Conservation (phyloP, 2,888 invertebrate genomes). For the Drosophila fulvimacula region DNA sequence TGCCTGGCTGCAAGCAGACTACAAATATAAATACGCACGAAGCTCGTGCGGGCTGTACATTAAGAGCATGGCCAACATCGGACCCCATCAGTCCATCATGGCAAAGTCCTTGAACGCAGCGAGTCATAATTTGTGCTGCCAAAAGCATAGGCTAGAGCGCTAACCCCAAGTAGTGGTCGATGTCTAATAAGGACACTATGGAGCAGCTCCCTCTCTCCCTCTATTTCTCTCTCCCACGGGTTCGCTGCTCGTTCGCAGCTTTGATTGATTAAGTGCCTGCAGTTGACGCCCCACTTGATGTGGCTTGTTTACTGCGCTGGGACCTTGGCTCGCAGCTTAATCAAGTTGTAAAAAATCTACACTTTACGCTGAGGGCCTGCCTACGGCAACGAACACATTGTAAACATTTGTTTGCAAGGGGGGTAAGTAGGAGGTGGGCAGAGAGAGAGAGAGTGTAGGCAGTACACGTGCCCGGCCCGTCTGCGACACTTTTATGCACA, state of each 20-base stretch:
- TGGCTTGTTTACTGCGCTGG: conserved; percentile 34
- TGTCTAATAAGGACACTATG: conserved; percentile 63
- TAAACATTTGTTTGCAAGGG: conserved; percentile 52
- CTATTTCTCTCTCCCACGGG: background rate
- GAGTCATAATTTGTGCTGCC: conserved; percentile 74
- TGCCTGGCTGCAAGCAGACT: conserved; percentile 10
- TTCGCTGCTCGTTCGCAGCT: conserved; percentile 36
- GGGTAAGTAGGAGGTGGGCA: background rate
- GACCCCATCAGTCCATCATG: conserved; percentile 56
- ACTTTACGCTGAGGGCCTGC: conserved; percentile 33
- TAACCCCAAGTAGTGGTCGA: conserved; percentile 38
- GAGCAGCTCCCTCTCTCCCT: conserved; percentile 5
- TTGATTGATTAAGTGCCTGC: conserved; percentile 79
- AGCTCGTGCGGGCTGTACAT: background rate
- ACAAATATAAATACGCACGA: conserved; percentile 24
- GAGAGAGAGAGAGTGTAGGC: background rate
- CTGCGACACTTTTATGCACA: conserved; percentile 60
- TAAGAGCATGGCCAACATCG: conserved; percentile 34
- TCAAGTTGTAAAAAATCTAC: conserved; percentile 68
- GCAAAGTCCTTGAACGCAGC: conserved; percentile 47
- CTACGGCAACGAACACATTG: conserved; percentile 53
- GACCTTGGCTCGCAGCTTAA: conserved; percentile 34
- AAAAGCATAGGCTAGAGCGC: conserved; percentile 57
- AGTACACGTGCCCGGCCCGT: conserved; percentile 21
- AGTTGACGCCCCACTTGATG: conserved; percentile 68